A percentile compares a stretch with the other conserved stretches of the same genome.
Evolutionary conservation across 2,888 invertebrate species (phyloP).

Genomic region (Sminthurinus aureus): DNA sequence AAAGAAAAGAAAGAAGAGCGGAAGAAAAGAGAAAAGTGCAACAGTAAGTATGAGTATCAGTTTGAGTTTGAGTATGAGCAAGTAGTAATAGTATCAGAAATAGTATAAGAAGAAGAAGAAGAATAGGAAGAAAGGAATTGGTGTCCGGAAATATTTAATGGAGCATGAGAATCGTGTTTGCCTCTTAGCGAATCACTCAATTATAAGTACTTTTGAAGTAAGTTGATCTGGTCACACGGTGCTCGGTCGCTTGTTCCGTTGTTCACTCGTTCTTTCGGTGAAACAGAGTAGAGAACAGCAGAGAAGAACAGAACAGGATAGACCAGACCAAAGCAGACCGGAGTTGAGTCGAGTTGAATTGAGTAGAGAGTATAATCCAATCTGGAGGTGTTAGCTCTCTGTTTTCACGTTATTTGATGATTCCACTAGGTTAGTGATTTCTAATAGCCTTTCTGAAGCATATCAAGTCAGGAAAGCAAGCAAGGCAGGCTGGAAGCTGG

Average conservation of each 20-base stretch:
- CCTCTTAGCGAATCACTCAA: conserved; percentile 42
- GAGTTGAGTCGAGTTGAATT: not conserved
- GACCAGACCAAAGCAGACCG: conserved; percentile 12
- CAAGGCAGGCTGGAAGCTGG: too few species aligned
- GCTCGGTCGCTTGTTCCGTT: not conserved
- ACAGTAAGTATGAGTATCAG: not conserved
- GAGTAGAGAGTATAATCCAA: conserved; percentile 26
- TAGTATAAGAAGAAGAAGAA: not conserved
- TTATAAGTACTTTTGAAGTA: conserved; percentile 42
- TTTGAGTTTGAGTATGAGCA: not conserved
- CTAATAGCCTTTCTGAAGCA: conserved; percentile 33
- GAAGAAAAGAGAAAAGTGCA: not conserved
- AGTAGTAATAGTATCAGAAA: conserved; percentile 1
- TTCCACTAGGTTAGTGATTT: conserved; percentile 41
- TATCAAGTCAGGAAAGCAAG: conserved; percentile 22
- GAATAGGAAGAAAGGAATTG: conserved; percentile 23
- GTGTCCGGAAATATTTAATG: conserved; percentile 45
- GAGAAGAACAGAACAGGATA: not conserved
- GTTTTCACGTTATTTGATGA: conserved; percentile 41
- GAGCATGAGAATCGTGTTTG: conserved; percentile 45
- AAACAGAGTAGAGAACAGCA: too few species aligned
- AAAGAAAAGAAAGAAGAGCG: not conserved
- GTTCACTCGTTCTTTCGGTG: too few species aligned
- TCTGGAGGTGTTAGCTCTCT: conserved; percentile 39
- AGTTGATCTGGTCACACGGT: conserved; percentile 42